phyloP scores from a whole-genome alignment of 2,888 invertebrate species.

The Drosophila seclusa region DNA sequence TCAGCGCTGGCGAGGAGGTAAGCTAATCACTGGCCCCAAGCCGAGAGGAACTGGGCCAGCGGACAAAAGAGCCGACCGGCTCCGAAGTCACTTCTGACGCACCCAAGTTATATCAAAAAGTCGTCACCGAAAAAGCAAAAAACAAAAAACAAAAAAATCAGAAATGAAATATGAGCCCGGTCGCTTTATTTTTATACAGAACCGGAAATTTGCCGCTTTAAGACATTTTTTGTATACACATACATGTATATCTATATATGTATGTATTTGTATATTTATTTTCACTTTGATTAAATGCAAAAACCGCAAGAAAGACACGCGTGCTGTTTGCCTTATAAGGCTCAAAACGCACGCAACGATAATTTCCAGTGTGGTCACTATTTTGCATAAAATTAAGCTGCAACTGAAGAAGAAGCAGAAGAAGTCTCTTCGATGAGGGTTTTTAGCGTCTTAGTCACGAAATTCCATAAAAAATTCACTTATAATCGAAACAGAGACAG shows the following conservation, averaged over 20 bases:
- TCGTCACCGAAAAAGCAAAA: conserved; percentile 4
- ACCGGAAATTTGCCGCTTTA: conserved; percentile 72
- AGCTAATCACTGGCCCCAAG: conserved; percentile 28
- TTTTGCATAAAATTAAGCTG: conserved; percentile 71
- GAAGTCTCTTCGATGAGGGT: conserved; percentile 35
- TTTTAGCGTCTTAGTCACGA: conserved; percentile 70
- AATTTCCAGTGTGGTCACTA: conserved; percentile 28
- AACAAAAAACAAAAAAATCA: no score
- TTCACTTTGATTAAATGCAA: conserved; percentile 77
- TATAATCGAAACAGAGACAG: conserved; percentile 41
- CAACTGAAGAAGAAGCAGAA: conserved; percentile 30
- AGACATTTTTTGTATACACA: conserved; percentile 24
- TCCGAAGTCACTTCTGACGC: conserved; percentile 43
- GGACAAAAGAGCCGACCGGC: conserved; percentile 36
- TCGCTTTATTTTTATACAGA: conserved; percentile 64
- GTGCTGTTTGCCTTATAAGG: conserved; percentile 62
- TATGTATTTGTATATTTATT: conserved; percentile 49
- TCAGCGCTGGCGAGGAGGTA: conserved; percentile 67
- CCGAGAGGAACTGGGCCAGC: conserved; percentile 48
- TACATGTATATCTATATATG: conserved; percentile 47
- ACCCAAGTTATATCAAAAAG: conserved; percentile 25
- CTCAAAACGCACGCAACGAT: conserved; percentile 47
- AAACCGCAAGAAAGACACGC: conserved; percentile 70
- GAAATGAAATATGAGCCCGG: conserved; percentile 57
- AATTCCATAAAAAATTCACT: conserved; percentile 52